Conservation (phyloP, 1,140 invertebrate genomes). For the Drosophila melanogaster region DNA sequence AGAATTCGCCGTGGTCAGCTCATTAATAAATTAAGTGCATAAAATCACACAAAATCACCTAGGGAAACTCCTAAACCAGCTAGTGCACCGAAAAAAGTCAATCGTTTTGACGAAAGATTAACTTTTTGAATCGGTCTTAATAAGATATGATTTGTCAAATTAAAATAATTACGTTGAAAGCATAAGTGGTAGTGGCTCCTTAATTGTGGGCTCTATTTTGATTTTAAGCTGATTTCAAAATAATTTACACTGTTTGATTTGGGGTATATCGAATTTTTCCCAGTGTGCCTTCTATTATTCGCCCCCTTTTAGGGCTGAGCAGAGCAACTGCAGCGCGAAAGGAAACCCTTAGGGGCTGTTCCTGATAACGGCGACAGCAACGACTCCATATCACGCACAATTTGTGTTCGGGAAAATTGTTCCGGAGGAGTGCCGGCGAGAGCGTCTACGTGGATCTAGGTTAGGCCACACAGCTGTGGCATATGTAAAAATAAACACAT, state of each 20-base stretch:
- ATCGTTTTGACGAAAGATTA: not conserved
- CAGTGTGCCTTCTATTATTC: slow-evolving; percentile 55
- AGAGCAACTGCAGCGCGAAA: slow-evolving; percentile 32
- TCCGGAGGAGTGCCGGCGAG: slow-evolving; percentile 44
- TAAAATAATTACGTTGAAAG: not conserved
- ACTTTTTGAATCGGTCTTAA: too few relatives aligned
- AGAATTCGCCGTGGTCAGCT: slow-evolving; percentile 57
- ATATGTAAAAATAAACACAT: slow-evolving; percentile 79
- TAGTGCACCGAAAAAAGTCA: not conserved
- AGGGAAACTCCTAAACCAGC: slow-evolving; percentile 2
- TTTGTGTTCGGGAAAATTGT: slow-evolving; percentile 57
- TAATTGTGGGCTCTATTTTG: too few relatives aligned
- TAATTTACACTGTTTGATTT: too few relatives aligned
- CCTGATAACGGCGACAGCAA: slow-evolving; percentile 61
- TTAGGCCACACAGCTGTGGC: slow-evolving; percentile 77
- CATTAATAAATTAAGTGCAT: slow-evolving; percentile 76
- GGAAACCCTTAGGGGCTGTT: slow-evolving; percentile 62
- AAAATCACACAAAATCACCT: slow-evolving; percentile 69
- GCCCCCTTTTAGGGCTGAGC: slow-evolving; percentile 48
- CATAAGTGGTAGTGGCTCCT: not conserved
- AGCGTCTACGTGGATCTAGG: slow-evolving; percentile 56
- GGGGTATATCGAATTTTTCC: not conserved
- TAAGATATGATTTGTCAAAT: not conserved
- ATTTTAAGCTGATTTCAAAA: too few relatives aligned
- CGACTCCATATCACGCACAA: slow-evolving; percentile 75